Evolutionary conservation across 2,113 vertebrate species (phyloP).

Genomic region (Neolamprologus devosi): DNA sequence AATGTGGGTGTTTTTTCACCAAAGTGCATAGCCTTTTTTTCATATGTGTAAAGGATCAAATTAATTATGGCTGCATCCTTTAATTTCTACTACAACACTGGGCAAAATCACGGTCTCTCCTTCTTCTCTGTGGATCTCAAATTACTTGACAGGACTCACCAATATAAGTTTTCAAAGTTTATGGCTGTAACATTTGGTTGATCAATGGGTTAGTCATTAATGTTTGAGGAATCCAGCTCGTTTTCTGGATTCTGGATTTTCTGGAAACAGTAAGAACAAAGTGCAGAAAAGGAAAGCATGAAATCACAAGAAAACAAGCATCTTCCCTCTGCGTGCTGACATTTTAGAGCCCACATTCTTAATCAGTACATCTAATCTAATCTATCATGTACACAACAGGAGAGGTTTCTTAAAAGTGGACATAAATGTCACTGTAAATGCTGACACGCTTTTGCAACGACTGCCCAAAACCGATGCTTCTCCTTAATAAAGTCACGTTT

Average conservation of each 20-base stretch:
- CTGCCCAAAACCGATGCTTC: not conserved
- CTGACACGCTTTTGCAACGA: not conserved
- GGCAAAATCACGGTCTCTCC: constrained; percentile 22
- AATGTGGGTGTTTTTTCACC: not conserved
- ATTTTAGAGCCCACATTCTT: not conserved
- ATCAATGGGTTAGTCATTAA: not conserved
- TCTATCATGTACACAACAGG: not conserved
- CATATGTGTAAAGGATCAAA: not conserved
- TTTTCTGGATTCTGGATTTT: not conserved
- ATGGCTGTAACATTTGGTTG: not conserved
- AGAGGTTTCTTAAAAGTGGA: not conserved
- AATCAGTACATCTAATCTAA: not conserved
- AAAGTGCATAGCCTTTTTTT: not conserved
- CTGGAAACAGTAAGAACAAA: not conserved
- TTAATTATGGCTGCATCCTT: not conserved
- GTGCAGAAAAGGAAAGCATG: not conserved
- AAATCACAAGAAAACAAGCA: not conserved
- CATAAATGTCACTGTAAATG: not conserved
- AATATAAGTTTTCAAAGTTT: not conserved
- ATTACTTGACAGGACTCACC: not conserved
- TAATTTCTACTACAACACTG: not conserved
- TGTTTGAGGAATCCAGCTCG: not conserved
- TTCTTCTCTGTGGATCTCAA: constrained; percentile 29
- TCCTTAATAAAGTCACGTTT: not conserved
- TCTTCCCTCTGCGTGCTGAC: not conserved